Percentiles rank a stretch among this genome's conserved stretches.
Conservation (phyloP, 2,888 invertebrate genomes). For the Ectropis crepuscularia region DNA sequence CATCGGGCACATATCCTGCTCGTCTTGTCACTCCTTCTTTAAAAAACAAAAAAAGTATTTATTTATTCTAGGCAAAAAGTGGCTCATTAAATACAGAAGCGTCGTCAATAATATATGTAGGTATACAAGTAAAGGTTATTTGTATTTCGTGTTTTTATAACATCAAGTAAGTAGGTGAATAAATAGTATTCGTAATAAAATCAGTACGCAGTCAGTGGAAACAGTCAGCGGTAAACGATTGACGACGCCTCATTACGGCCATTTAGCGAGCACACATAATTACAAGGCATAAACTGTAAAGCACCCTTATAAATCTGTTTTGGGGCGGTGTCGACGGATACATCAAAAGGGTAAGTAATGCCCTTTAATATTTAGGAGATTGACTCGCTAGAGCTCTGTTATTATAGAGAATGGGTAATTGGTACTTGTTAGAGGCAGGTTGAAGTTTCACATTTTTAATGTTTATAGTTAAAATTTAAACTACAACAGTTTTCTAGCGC, state of each 20-base stretch:
- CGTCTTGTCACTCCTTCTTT: too few relatives aligned
- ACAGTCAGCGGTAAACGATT: slow-evolving; percentile 27
- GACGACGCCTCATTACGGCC: slow-evolving; percentile 23
- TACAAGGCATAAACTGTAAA: slow-evolving; percentile 36
- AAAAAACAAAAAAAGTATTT: too few relatives aligned
- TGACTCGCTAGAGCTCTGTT: slow-evolving; percentile 13
- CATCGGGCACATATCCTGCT: too few relatives aligned
- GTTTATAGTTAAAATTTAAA: neutral
- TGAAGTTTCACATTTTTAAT: neutral
- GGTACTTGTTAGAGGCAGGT: slow-evolving; percentile 2
- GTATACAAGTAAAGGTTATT: too few relatives aligned
- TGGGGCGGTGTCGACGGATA: slow-evolving; percentile 21
- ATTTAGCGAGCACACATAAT: slow-evolving; percentile 37
- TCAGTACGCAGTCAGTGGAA: slow-evolving; percentile 26
- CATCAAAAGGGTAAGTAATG: slow-evolving; percentile 35
- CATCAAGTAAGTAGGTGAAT: too few relatives aligned
- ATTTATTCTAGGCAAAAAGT: too few relatives aligned
- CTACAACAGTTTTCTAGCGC: neutral
- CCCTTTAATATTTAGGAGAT: slow-evolving; percentile 31
- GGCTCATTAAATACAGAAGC: too few relatives aligned
- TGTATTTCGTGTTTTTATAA: too few relatives aligned
- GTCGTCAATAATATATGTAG: too few relatives aligned
- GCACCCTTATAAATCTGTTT: slow-evolving; percentile 37
- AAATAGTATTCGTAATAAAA: neutral
- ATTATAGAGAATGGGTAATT: slow-evolving; percentile 22